Evolutionary conservation across 2,888 invertebrate genomes (phyloP), one percentile per base, ranked within the genome.

Genomic region (Macrosiphum euphorbiae): DNA sequence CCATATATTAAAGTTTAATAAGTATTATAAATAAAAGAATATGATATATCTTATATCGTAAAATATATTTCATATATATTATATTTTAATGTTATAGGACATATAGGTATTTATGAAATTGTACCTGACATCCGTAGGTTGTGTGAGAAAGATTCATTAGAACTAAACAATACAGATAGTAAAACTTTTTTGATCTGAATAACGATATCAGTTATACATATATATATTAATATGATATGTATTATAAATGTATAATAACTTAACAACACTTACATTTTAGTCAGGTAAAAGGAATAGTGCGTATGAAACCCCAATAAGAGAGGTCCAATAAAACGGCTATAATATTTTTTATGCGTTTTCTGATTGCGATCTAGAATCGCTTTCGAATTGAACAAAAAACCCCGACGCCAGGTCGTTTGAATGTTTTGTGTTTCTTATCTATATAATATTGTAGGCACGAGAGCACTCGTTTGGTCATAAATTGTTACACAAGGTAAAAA

Each of bases 271-370:
- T 86, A 91, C 47, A 24, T 92, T 92, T 87, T 61, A 35, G 58
- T 87, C 86, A 28, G 86, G 92, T 61, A 44, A 58, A 91, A 85
- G 3, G 5, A 58, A 85, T 85, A 26, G 24, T 28, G 41, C 7
- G 4, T 90, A 78, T 24, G 91, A 91, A 47, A 91, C 91, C 58
- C 91, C 47, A 24, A 86, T 20, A 55, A 8, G 2, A 88, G 67
- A 28, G 26, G 78, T 52, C 92, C 78, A 94, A 90, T 94, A 94
- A 94, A 94, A 94, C 84, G 61, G 50, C 47, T 50, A 52, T 94
- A 94, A 90, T 90, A 86, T 94, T 90, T 92, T 94, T 94, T 94
- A 94, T 94, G 50, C 85, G 85, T 94, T 94, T 90, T 86, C 50
- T 47, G 90, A 94, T 94, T 90, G 89, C 93, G 85, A 94, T 94